These are phyloP conservation scores for Microchrysa polita DNA, from an alignment of 2,888 invertebrate genomes.

Conservation along the genomic window DNA sequence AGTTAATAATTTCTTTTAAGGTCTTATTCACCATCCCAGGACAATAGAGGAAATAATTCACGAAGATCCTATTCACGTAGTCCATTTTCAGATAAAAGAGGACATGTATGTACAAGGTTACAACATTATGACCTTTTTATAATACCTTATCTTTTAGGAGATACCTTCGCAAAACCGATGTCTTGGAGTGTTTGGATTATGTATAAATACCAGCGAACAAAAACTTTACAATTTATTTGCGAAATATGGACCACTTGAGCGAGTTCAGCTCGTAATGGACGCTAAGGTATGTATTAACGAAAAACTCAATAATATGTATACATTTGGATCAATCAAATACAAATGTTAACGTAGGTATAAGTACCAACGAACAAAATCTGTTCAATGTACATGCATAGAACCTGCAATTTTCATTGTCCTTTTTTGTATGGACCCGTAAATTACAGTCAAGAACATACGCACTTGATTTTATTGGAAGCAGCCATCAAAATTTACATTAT, in stretches of 20 bases:
- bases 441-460: no score
- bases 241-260: conserved; percentile 91
- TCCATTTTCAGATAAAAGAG: conserved; percentile 82
- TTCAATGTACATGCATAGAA: no score
- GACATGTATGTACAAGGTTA: conserved; percentile 67
- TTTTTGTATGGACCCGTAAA: no score
- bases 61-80: conserved; percentile 77
- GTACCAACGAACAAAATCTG: no score
- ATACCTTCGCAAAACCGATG: conserved; percentile 85
- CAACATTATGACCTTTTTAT: conserved; percentile 3
- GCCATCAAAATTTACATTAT: no score
- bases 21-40: conserved; percentile 70
- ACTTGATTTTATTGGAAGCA: no score
- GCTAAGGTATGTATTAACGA: conserved; percentile 75
- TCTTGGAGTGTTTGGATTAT: conserved; percentile 94
- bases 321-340: no score
- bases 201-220: conserved; percentile 90
- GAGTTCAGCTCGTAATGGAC: conserved; percentile 94
- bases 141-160: conserved; percentile 54
- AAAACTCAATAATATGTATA: no score
- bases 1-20: conserved; percentile 52
- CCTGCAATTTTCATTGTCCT: no score
- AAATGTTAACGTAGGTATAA: no score
- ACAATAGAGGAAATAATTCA: conserved; percentile 69
- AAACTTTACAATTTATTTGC: conserved; percentile 92